phyloP scores from a whole-genome alignment of 2,113 vertebrate species.

The Marcusenius ussheri region DNA sequence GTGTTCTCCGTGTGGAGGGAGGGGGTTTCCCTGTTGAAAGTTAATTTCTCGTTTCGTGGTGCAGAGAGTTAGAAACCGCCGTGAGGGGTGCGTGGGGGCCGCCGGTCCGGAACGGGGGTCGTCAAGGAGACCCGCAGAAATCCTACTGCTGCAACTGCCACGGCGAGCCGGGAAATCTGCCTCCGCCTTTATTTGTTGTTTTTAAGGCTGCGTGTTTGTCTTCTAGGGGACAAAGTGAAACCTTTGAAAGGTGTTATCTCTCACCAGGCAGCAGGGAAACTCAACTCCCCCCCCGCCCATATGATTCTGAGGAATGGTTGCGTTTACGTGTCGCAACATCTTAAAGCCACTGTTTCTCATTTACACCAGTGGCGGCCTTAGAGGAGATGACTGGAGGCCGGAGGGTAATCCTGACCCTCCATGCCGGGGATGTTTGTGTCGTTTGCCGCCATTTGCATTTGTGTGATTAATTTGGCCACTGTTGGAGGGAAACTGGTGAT shows the following conservation, averaged over 20 bases:
- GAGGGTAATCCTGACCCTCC: not conserved
- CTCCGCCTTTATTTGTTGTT: not conserved
- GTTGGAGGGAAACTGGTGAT: not conserved
- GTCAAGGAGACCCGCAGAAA: not conserved
- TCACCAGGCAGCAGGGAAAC: not conserved
- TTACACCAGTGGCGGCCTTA: not conserved
- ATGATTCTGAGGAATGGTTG: not conserved
- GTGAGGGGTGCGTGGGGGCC: not conserved
- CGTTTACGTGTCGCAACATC: not conserved
- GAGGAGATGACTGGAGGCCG: not conserved
- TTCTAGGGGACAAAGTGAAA: not conserved
- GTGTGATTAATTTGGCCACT: not conserved
- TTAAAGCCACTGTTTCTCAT: not conserved
- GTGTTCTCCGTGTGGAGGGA: not conserved
- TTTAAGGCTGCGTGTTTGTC: not conserved
- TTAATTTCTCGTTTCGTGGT: not conserved
- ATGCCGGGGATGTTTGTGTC: not conserved
- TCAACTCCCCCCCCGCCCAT: not conserved
- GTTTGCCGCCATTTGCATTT: not conserved
- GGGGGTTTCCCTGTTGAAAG: not conserved
- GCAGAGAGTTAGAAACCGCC: not conserved
- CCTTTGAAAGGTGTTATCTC: not conserved
- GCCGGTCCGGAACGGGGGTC: not conserved
- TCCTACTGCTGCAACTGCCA: not conserved
- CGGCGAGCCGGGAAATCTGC: not conserved